Evolutionary conservation across 2,888 invertebrate species (phyloP).

Genomic region (Orgyia antiqua): DNA sequence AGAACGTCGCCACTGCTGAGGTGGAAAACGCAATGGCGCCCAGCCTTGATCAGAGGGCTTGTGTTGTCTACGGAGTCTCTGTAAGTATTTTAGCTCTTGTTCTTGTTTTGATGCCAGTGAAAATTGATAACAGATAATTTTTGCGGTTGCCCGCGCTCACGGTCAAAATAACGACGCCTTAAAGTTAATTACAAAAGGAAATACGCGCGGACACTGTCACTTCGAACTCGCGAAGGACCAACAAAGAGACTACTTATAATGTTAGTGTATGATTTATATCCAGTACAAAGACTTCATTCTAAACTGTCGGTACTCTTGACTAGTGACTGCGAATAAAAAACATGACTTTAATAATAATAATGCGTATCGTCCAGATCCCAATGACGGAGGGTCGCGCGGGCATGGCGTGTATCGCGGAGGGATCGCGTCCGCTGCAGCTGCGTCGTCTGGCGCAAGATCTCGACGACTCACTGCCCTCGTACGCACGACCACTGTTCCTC

Average conservation of each 20-base stretch:
- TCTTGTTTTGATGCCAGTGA: neutral
- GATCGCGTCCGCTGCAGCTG: constrained; percentile 78
- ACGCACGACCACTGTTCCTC: constrained; percentile 93
- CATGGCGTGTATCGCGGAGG: constrained; percentile 93
- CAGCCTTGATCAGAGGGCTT: constrained; percentile 84
- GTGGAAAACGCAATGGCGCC: constrained; percentile 94
- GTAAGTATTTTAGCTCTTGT: constrained; percentile 63
- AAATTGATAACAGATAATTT: neutral
- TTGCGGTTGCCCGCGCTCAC: no score
- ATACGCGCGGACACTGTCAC: no score
- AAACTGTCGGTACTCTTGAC: no score
- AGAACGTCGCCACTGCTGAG: constrained; percentile 97
- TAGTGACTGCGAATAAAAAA: no score
- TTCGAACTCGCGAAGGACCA: no score
- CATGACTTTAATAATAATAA: no score
- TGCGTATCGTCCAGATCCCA: constrained; percentile 83
- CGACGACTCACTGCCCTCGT: constrained; percentile 86
- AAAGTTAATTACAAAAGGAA: no score
- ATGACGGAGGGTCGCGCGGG: constrained; percentile 92
- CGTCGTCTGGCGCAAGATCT: constrained; percentile 80
- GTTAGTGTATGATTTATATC: no score
- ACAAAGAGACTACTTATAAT: no score
- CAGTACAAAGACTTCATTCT: no score
- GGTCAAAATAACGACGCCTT: no score
- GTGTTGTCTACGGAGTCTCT: constrained; percentile 94